These are phyloP conservation scores for Notodonta dromedarius DNA, from an alignment of 2,888 invertebrate genomes.

Conservation along the genomic window DNA sequence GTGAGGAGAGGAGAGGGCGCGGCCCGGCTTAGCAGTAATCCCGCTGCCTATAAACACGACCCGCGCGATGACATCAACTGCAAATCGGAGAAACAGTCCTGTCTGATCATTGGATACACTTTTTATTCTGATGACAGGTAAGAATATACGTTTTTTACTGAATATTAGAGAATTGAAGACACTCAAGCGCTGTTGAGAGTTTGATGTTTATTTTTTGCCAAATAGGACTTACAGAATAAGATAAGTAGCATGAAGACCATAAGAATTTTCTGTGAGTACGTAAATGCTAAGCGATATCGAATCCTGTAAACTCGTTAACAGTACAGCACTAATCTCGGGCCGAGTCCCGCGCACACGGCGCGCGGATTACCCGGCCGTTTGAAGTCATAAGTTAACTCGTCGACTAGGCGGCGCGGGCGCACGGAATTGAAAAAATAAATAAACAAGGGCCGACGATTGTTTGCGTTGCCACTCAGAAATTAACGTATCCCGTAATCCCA, in stretches of 20 bases:
- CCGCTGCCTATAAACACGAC: slow-evolving; percentile 1
- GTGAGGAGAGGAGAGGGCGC: slow-evolving; percentile 1
- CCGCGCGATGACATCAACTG: background rate
- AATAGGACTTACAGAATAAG: too few species aligned
- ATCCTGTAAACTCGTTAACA: background rate
- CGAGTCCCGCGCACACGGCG: background rate
- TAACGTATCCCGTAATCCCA: slow-evolving; percentile 28
- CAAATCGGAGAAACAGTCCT: background rate
- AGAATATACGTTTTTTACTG: too few species aligned
- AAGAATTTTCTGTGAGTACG: too few species aligned
- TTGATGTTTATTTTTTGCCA: too few species aligned
- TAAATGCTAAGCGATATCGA: background rate
- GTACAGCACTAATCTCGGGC: background rate
- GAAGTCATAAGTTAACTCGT: slow-evolving; percentile 4
- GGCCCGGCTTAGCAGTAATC: slow-evolving; percentile 7
- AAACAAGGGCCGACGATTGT: slow-evolving; percentile 33
- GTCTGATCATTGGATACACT: background rate
- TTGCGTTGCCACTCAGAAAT: slow-evolving; percentile 30
- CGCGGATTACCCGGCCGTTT: slow-evolving; percentile 2
- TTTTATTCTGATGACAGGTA: too few species aligned
- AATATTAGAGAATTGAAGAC: too few species aligned
- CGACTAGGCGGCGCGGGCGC: background rate
- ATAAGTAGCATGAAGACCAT: too few species aligned
- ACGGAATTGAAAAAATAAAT: slow-evolving; percentile 8
- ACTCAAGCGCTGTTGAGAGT: too few species aligned